Base-by-base conservation (phyloP, 2,113 vertebrate genomes). In the Tachysurus fulvidraco region DNA sequence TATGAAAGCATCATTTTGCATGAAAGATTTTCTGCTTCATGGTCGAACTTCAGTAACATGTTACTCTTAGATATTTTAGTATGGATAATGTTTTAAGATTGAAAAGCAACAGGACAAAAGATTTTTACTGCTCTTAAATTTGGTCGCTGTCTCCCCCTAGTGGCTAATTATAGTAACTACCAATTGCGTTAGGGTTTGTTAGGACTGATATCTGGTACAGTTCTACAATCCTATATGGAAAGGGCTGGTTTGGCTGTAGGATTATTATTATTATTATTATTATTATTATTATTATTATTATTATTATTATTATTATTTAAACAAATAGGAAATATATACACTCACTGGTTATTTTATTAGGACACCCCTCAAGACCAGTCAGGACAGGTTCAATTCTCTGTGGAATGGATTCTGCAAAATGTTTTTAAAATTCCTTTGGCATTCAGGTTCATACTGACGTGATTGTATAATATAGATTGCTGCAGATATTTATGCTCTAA, bases 41-140 rank as follows among this genome's bases (percentile, higher is more conserved):
- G 46, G 5, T 54, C 17, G 3, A 79, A 77, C 46, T 79, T 65
- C 12, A 67, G 60, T 30, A 52, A 65, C 3, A 17, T 69, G 41
- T 44, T 55, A 60, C 30, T 69, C 25, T 55, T n/a, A 78, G 9
- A 28, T 46, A 62, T 55, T 67, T 52, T n/a, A 54, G 10, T 36
- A 67, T 78, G 74, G 28, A 54, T 65, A 79, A 79, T 54, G 46
- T 28, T 7, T 36, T n/a, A 16, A 52, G 14, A 12, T 23, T 67
- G 36, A 65, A 65, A 77, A 78, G 81, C 81, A 87, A 87, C 59
- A 83, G 86, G 86, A 87, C 81, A 83, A 87, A 83, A 57, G 64
- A 57, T 28, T 83, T 46, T 30, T 41, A 36, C 19, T 36, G 65
- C 23, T 19, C 7, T 57, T 30, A 60, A 19, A 86, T 65, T 16